Conservation (phyloP, 2,888 invertebrate genomes). For the Drosophila imparisetae region DNA sequence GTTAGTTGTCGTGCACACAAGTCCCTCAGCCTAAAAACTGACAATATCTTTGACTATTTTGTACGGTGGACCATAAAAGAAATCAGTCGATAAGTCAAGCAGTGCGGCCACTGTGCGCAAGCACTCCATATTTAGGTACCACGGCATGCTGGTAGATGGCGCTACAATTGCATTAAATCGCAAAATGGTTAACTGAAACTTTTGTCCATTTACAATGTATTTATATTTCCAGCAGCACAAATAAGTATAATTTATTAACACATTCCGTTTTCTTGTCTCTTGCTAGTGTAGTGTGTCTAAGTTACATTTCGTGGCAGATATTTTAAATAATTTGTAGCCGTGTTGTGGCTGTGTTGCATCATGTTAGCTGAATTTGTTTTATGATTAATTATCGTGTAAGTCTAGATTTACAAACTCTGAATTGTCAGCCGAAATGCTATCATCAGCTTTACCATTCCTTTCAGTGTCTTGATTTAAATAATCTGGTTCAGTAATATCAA, state of each 20-base stretch:
- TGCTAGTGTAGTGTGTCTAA: not conserved
- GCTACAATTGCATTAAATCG: not conserved
- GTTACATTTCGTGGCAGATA: slow-evolving; percentile 15
- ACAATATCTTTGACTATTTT: not conserved
- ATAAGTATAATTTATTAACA: not conserved
- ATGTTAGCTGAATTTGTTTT: not conserved
- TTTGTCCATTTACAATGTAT: not conserved
- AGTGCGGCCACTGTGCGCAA: not conserved
- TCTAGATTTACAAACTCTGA: slow-evolving; percentile 9
- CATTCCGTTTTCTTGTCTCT: not conserved
- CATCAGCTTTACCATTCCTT: not conserved
- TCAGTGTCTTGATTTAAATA: not conserved
- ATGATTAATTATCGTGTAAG: slow-evolving; percentile 26
- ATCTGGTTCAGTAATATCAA: not conserved
- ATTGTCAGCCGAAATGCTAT: not conserved
- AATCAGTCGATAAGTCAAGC: not conserved
- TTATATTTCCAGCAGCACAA: not conserved
- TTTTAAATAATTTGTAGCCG: not conserved
- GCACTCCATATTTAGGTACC: not conserved
- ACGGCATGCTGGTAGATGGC: not conserved
- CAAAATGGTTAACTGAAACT: not conserved
- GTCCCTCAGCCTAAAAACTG: too few species aligned
- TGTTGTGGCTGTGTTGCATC: not conserved
- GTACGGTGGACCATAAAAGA: not conserved
- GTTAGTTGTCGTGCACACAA: too few species aligned